Evolutionary conservation across 2,113 vertebrate species (phyloP), one percentile per base, ranked within the genome.

Genomic region (Varanus komodoensis): DNA sequence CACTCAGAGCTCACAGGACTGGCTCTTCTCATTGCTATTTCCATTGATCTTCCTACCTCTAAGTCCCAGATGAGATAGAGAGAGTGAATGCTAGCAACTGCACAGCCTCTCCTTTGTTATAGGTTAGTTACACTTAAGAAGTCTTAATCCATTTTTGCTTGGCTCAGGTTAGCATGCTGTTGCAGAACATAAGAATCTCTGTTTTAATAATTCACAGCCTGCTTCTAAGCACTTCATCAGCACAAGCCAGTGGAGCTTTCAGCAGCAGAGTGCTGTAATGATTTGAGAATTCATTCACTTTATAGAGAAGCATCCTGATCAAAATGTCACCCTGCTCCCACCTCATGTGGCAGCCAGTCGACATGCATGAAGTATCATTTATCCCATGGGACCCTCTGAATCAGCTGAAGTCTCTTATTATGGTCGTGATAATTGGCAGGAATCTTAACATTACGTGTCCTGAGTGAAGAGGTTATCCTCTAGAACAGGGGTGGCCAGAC

Each of bases 131-230:
- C 81, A 84, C 57, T 84, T 77, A 52, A 8, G 8, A 23, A 79
- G 61, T 78, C 74, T 84, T 84, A 79, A 84, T 89, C 21, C 82
- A 23, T 89, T 50, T 68, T 78, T 34, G 19, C 44, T 89, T 38
- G 44, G 54, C 50, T 84, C 67, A 32, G 25, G 82, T n/a, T 75
- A 32, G 71, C 3, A 77, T 23, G 38, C 14, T 2, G 52, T 78
- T 34, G 64, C 57, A 67, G 32, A 85, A 14, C 21, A 29, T 68
- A 54, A 78, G 44, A 38, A 79, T 32, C 73, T 78, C 50, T 69
- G 14, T 85, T 89, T 89, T 85, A 89, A 89, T 89, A 85, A 89
- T 89, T 68, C 82, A 85, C 32, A 69, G 89, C 27, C 32, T 89
- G 12, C 57, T 77, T 79, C 73, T 29, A 67, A 89, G 88, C 21